A percentile compares a stretch with the other conserved stretches of the same genome.
Evolutionary conservation across 2,113 vertebrate genomes (phyloP).

Genomic region (Cynocephalus volans): DNA sequence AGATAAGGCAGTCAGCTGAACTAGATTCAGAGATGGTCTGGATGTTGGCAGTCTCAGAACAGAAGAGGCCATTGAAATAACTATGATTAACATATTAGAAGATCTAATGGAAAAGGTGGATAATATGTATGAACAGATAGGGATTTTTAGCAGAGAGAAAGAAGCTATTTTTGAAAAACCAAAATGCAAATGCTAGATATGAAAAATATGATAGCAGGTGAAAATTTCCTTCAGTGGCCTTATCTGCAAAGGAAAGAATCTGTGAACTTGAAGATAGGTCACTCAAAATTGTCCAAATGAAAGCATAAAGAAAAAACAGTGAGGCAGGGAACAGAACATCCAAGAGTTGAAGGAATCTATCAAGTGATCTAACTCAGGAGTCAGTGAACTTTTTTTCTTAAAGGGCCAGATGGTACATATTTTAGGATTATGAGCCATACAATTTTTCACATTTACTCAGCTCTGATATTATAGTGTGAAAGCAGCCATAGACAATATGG

Average conservation of each 20-base stretch:
- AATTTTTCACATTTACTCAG: background rate
- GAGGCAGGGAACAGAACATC: background rate
- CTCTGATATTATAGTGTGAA: background rate
- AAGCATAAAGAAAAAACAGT: background rate
- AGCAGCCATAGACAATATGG: background rate
- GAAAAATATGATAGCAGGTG: background rate
- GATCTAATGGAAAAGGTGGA: background rate
- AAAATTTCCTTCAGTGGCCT: background rate
- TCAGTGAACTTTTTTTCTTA: slow-evolving; percentile 27
- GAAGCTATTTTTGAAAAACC: slow-evolving; percentile 29
- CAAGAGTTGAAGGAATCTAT: background rate
- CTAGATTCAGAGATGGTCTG: background rate
- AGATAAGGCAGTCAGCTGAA: background rate
- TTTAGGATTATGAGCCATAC: background rate
- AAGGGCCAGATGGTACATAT: background rate
- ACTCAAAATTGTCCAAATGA: background rate
- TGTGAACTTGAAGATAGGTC: background rate
- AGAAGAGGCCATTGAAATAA: slow-evolving; percentile 16
- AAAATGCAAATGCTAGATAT: background rate
- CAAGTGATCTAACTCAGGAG: background rate
- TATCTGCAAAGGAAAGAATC: slow-evolving; percentile 20
- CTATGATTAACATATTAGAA: slow-evolving; percentile 13
- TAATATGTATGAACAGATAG: background rate
- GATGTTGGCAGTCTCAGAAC: background rate
- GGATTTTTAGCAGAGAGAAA: slow-evolving; percentile 21